Base-by-base conservation (phyloP, 2,888 invertebrate genomes). In the Neoaliturus tenellus region DNA sequence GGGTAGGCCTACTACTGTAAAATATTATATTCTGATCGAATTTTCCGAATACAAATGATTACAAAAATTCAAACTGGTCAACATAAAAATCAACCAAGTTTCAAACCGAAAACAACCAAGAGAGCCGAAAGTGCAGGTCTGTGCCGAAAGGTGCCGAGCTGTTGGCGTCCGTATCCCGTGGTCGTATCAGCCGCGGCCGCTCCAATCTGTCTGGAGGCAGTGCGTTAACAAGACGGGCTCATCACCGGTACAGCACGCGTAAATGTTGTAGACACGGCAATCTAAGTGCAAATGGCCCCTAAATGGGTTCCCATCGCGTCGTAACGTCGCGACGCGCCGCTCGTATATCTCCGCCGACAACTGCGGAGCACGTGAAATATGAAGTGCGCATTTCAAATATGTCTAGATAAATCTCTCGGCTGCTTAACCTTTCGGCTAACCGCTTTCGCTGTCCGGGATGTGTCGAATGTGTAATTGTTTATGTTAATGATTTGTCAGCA, bases 361-460 rank as follows among this genome's bases (percentile, higher is more conserved):
- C 33, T 78, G 33, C 23, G 55, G 78, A 51, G 78, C 55, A 78
- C 23, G 78, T 78, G 78, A 78, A 55, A 78, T 78, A 78, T 78
- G 78, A 78, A 78, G 78, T 78, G 78, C 78, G 78, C 78, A 78
- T 78, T 78, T 78, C 78, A 78, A 78, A 78, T 78, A 78, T 78
- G 78, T 78, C 78, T 78, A 78, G 55, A 78, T 78, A 78, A 78
- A 78, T 78, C 78, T 78, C 31, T 55, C 35, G 35, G 78, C 33
- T 55, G 78, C 78, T 78, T 78, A 78, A 78, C 78, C 78, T 78
- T 78, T 78, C 78, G 55, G 23, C 44, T 78, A 78, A 55, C 78
- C 8, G 51, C 55, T 78, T 31, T 55, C 55, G 1, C 55, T 20
- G 14, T 31, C 62, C 62, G 33, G 35, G 78, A 78, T 33, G 51